Evolutionary conservation across 2,888 invertebrate species (phyloP).

Genomic region (Lasioglossum oenotherae): DNA sequence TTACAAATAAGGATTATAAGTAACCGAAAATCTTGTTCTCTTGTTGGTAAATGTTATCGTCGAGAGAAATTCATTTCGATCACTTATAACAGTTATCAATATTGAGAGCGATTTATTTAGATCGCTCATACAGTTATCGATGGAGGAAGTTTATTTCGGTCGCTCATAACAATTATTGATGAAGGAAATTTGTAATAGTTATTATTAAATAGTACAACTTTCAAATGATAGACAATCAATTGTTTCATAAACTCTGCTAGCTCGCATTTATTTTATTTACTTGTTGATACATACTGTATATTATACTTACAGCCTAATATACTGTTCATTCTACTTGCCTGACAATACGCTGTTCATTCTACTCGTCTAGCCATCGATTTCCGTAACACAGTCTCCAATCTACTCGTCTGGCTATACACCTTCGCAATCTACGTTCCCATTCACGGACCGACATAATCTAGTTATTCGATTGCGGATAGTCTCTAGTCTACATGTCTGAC

Average conservation of each 20-base stretch:
- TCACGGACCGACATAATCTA: background rate
- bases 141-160: too few species aligned
- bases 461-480: background rate
- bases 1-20: too few species aligned
- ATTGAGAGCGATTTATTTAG: too few species aligned
- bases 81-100: too few species aligned
- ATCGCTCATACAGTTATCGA: too few species aligned
- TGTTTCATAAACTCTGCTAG: background rate
- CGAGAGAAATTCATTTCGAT: too few species aligned
- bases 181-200: too few species aligned
- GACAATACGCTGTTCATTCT: background rate
- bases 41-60: too few species aligned
- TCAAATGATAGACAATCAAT: too few species aligned
- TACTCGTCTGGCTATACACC: background rate
- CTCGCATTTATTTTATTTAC: background rate
- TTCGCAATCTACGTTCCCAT: background rate
- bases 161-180: too few species aligned
- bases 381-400: background rate
- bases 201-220: too few species aligned
- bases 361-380: background rate
- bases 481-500: background rate
- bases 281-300: background rate
- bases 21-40: too few species aligned
- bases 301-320: background rate
- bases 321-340: background rate